Percentiles rank a stretch among this genome's conserved stretches.
Conservation (phyloP, 2,797 vertebrate genomes). For the Channallabes apus region DNA sequence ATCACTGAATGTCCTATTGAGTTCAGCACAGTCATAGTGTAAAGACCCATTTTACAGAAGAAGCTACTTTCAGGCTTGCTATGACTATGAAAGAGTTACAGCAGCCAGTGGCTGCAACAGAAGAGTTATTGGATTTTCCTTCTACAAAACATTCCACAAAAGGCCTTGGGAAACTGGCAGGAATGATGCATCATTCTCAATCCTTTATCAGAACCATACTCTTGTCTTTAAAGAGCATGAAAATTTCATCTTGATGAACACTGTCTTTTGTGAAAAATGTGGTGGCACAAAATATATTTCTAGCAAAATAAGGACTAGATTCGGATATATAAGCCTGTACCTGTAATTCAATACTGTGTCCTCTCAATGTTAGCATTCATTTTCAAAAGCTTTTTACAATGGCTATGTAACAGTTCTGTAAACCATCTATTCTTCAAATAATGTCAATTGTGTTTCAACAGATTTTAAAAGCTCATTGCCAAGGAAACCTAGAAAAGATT, state of each 20-base stretch:
- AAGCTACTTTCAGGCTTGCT: background rate
- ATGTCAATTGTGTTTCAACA: background rate
- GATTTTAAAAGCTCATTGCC: background rate
- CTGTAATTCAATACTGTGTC: background rate
- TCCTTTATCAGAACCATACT: slow-evolving; percentile 22
- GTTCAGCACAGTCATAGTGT: background rate
- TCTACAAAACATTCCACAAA: slow-evolving; percentile 35
- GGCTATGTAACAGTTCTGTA: background rate
- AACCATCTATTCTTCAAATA: background rate
- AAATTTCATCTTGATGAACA: background rate
- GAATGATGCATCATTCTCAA: slow-evolving; percentile 5
- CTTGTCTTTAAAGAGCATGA: slow-evolving; percentile 1
- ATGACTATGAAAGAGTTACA: slow-evolving; percentile 26
- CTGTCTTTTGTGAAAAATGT: background rate
- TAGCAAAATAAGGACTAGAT: background rate
- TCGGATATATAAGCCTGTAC: background rate
- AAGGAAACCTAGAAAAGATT: background rate
- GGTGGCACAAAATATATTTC: background rate
- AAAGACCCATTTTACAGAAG: background rate
- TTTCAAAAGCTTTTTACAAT: background rate
- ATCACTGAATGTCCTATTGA: background rate
- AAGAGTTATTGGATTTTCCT: slow-evolving; percentile 21
- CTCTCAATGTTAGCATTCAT: background rate
- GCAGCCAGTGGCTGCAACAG: slow-evolving; percentile 1
- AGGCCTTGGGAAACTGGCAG: slow-evolving; percentile 9